Conservation (phyloP, 1,140 invertebrate species). For the Trichonephila inaurata region DNA sequence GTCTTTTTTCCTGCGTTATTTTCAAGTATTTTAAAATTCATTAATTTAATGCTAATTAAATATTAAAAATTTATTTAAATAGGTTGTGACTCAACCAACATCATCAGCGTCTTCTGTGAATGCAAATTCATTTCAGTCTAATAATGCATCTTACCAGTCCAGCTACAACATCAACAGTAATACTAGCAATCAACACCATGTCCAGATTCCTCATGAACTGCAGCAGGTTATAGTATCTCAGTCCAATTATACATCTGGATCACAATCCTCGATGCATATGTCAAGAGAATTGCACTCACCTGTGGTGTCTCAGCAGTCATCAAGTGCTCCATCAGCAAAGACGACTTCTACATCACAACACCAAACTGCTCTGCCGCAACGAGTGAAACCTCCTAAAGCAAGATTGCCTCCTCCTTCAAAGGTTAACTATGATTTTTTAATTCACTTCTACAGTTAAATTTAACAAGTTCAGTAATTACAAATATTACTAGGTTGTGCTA, state of each 20-base stretch:
- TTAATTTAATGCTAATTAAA: too few relatives aligned
- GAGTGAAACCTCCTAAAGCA: slow-evolving; percentile 87
- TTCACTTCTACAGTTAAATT: too few relatives aligned
- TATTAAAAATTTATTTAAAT: neutral
- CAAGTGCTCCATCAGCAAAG: slow-evolving; percentile 13
- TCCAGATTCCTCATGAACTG: slow-evolving; percentile 62
- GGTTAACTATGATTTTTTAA: slow-evolving; percentile 80
- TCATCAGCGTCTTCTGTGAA: slow-evolving; percentile 61
- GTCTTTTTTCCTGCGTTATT: too few relatives aligned
- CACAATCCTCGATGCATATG: slow-evolving; percentile 1
- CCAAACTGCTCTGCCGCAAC: slow-evolving; percentile 78
- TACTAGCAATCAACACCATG: slow-evolving; percentile 45
- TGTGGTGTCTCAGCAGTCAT: slow-evolving; percentile 57
- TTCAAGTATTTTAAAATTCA: too few relatives aligned
- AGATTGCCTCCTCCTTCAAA: slow-evolving; percentile 94
- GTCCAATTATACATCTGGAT: slow-evolving; percentile 43
- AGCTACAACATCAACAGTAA: slow-evolving; percentile 49
- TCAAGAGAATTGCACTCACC: slow-evolving; percentile 50
- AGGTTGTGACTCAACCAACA: slow-evolving; percentile 67
- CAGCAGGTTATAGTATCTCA: slow-evolving; percentile 73
- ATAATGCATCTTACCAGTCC: slow-evolving; percentile 32
- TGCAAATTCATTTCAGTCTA: slow-evolving; percentile 59
- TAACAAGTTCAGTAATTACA: too few relatives aligned
- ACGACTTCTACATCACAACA: slow-evolving; percentile 74
- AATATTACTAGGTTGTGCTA: too few relatives aligned